A percentile compares a stretch with the other conserved stretches of the same genome.
Conservation (phyloP, 2,113 vertebrate genomes). For the Canis aureus region DNA sequence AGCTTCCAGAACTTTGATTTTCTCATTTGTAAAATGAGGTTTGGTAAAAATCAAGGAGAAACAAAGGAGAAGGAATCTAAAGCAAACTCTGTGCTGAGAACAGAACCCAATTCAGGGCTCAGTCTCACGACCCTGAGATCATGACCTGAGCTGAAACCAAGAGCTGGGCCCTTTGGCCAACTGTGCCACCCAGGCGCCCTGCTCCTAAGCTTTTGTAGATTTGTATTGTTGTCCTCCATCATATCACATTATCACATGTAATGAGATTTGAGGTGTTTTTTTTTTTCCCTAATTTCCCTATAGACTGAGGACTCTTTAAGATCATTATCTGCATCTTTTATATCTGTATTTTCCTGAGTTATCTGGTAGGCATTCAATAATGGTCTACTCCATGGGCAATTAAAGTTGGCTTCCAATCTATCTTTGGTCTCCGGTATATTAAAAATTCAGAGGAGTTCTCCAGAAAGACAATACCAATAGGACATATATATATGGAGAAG, state of each 20-base stretch:
- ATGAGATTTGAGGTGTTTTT: too few species aligned
- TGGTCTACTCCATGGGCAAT: background rate
- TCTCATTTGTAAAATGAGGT: background rate
- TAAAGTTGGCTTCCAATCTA: background rate
- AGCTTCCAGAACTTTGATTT: background rate
- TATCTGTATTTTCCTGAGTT: background rate
- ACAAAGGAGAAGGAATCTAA: background rate
- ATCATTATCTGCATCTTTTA: background rate
- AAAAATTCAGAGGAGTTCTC: background rate
- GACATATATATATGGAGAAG: background rate
- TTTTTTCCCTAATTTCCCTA: background rate
- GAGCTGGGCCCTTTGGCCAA: background rate
- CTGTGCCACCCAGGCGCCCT: background rate
- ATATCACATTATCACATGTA: rapidly evolving
- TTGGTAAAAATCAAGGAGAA: background rate
- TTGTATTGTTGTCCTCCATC: rapidly evolving
- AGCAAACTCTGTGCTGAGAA: background rate
- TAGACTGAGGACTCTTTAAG: background rate
- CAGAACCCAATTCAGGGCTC: background rate
- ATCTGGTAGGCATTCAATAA: background rate
- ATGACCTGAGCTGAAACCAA: background rate
- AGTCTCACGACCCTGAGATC: background rate
- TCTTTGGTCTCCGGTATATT: background rate
- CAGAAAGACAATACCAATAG: background rate
- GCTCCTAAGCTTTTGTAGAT: background rate